Evolutionary conservation across 2,888 invertebrate species (phyloP).

Genomic region (Patella pellucida): DNA sequence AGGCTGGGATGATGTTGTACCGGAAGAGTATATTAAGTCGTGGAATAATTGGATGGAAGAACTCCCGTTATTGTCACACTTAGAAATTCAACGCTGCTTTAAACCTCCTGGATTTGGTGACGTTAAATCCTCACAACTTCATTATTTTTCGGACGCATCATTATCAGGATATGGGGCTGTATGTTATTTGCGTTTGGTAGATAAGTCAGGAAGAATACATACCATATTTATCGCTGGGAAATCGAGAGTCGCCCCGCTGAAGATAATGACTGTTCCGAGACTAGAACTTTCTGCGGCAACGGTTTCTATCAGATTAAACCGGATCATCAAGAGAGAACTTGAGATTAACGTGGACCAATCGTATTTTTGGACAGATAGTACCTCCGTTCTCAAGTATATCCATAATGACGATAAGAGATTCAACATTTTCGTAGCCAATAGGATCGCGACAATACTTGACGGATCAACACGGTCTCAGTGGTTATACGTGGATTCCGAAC

Average conservation of each 20-base stretch:
- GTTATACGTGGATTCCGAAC: no score
- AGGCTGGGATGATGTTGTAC: constrained; percentile 25
- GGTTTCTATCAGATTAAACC: no score
- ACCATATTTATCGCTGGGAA: constrained; percentile 17
- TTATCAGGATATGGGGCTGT: constrained; percentile 15
- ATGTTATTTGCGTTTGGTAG: constrained; percentile 13
- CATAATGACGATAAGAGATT: no score
- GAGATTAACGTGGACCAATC: no score
- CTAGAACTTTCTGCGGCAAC: no score
- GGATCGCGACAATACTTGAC: no score
- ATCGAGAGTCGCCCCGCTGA: constrained; percentile 17
- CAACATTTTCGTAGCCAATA: no score
- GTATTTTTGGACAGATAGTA: no score
- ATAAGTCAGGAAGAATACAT: constrained; percentile 10
- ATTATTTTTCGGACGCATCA: constrained; percentile 24
- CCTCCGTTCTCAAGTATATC: no score
- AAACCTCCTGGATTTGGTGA: constrained; percentile 10
- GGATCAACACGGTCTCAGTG: no score
- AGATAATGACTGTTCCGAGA: no score
- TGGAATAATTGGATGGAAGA: background rate
- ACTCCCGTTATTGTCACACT: background rate
- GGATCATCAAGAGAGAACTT: no score
- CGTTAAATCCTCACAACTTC: background rate
- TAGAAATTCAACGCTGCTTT: constrained; percentile 17
- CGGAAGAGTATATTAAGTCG: constrained; percentile 7